Conservation (phyloP, 2,888 invertebrate genomes). For the Epirrita christyi region DNA sequence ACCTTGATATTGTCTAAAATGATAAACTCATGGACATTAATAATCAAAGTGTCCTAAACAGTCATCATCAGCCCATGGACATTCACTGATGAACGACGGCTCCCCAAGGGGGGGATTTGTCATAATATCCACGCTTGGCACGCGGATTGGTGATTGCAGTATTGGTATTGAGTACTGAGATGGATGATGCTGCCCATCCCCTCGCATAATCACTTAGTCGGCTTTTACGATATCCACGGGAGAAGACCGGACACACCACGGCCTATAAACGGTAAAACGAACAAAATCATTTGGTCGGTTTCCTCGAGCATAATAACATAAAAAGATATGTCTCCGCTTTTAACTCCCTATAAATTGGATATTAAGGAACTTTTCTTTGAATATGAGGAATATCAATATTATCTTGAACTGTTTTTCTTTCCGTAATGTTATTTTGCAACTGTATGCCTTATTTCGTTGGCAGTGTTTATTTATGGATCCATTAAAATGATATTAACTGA, state of each 20-base stretch:
- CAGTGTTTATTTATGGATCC: conserved; percentile 1
- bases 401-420: conserved; percentile 3
- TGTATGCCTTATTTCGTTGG: conserved; percentile 18
- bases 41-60: background rate
- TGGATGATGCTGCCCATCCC: too few relatives aligned
- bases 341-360: conserved; percentile 43
- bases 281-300: conserved; percentile 44
- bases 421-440: conserved; percentile 21
- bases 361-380: conserved; percentile 30
- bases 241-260: too few relatives aligned
- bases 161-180: too few relatives aligned
- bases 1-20: too few relatives aligned
- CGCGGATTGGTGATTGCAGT: too few relatives aligned
- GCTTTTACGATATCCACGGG: too few relatives aligned
- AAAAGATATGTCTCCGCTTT: conserved; percentile 35
- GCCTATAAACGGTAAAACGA: conserved; percentile 36
- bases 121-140: too few relatives aligned
- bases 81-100: too few relatives aligned
- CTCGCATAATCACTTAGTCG: too few relatives aligned
- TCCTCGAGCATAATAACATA: conserved; percentile 37
- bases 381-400: conserved; percentile 27
- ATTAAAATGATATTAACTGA: background rate
- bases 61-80: too few relatives aligned
- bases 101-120: too few relatives aligned
- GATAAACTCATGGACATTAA: background rate